A percentile compares a stretch with the other conserved stretches of the same genome.
Conservation (phyloP, 2,888 invertebrate species). For the Linnaemya vulpina region DNA sequence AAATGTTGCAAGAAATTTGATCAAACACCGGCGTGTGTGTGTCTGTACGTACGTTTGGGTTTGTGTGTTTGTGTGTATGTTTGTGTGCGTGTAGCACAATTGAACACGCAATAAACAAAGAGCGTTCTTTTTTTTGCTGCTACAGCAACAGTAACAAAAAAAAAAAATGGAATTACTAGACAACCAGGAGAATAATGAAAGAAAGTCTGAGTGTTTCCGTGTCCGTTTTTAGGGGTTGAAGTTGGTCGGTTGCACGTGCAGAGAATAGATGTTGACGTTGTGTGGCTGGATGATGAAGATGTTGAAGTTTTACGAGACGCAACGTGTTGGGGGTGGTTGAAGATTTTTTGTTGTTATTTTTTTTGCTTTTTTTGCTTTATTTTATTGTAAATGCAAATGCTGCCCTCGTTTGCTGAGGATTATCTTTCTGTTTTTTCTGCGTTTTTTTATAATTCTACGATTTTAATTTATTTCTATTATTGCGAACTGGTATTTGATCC, state of each 20-base stretch:
- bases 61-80: background rate
- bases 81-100: slow-evolving; percentile 3
- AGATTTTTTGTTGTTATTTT: too few relatives aligned
- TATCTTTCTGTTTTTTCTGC: background rate
- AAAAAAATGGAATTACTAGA: background rate
- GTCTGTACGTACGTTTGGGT: background rate
- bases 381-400: background rate
- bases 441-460: slow-evolving; percentile 14
- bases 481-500: slow-evolving; percentile 1
- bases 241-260: slow-evolving; percentile 56
- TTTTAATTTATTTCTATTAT: background rate
- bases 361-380: background rate
- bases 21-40: slow-evolving; percentile 9
- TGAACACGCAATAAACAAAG: slow-evolving; percentile 41
- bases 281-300: slow-evolving; percentile 30
- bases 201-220: slow-evolving; percentile 25
- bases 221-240: slow-evolving; percentile 51
- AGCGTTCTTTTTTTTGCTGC: slow-evolving; percentile 3
- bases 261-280: background rate
- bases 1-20: slow-evolving; percentile 58
- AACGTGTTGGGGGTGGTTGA: background rate
- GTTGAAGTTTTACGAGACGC: slow-evolving; percentile 8
- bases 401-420: slow-evolving; percentile 2
- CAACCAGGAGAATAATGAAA: slow-evolving; percentile 4
- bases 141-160: background rate